phyloP scores from a whole-genome alignment of 1,140 invertebrate genomes.

The Drosophila mayri region DNA sequence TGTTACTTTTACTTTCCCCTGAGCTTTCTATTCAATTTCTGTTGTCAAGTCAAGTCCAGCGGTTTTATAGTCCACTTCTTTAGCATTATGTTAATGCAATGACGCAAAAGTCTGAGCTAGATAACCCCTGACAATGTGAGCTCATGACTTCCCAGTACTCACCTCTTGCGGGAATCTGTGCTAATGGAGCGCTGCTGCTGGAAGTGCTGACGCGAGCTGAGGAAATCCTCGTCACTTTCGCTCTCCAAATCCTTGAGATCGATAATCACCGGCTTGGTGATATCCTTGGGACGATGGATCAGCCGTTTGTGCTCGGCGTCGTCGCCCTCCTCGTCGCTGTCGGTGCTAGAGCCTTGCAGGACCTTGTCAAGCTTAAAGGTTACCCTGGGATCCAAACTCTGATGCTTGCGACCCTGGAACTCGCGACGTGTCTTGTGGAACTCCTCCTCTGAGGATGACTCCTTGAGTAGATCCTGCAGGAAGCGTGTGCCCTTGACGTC shows the following conservation, averaged over 20 bases:
- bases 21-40: neutral
- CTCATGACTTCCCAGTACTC: slow-evolving; percentile 15
- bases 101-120: neutral
- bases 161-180: slow-evolving; percentile 84
- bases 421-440: slow-evolving; percentile 80
- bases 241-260: slow-evolving; percentile 84
- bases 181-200: slow-evolving; percentile 82
- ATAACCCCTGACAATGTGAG: slow-evolving; percentile 12
- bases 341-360: slow-evolving; percentile 76
- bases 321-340: slow-evolving; percentile 81
- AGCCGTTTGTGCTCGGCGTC: slow-evolving; percentile 80
- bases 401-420: slow-evolving; percentile 83
- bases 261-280: slow-evolving; percentile 84
- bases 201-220: slow-evolving; percentile 71
- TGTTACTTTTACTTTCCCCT: neutral
- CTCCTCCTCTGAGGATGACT: slow-evolving; percentile 83
- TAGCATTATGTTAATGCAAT: slow-evolving; percentile 10
- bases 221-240: slow-evolving; percentile 83
- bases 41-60: neutral
- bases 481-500: slow-evolving; percentile 80
- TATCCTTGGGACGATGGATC: slow-evolving; percentile 81
- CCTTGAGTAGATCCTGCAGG: slow-evolving; percentile 78
- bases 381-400: slow-evolving; percentile 82
- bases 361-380: slow-evolving; percentile 84
- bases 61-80: neutral